Evolutionary conservation across 2,797 vertebrate genomes (phyloP).

Genomic region (Rhodeus uyekii): DNA sequence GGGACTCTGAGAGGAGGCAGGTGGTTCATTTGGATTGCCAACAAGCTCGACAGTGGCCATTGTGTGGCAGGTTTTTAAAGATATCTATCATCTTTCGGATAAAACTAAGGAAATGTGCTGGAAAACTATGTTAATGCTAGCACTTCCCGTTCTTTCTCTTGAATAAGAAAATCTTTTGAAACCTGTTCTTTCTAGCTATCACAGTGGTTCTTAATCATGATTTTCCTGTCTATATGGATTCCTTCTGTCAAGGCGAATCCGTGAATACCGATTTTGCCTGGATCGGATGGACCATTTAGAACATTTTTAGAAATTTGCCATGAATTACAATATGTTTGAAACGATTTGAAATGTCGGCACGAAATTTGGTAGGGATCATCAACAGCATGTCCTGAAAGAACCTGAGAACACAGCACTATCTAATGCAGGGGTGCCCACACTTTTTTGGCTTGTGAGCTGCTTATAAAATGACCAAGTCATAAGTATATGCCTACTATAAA

Average conservation of each 20-base stretch:
- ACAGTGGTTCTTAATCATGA: background rate
- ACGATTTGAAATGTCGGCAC: background rate
- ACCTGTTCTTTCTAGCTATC: background rate
- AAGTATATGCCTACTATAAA: too few relatives aligned
- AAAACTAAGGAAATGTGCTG: conserved; percentile 25
- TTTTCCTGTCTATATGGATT: background rate
- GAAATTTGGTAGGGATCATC: background rate
- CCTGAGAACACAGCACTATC: background rate
- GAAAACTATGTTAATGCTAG: background rate
- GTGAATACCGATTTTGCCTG: background rate
- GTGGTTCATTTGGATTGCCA: conserved; percentile 39
- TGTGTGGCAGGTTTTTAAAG: conserved; percentile 21
- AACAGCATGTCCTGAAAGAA: background rate
- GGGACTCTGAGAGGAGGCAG: conserved; percentile 42
- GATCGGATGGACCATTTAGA: background rate
- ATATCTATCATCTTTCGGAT: conserved; percentile 18
- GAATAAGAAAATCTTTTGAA: background rate
- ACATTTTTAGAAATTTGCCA: too few relatives aligned
- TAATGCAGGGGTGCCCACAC: too few relatives aligned
- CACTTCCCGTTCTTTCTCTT: background rate
- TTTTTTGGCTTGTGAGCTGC: too few relatives aligned
- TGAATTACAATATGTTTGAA: background rate
- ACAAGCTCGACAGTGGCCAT: conserved; percentile 31
- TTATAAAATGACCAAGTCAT: too few relatives aligned
- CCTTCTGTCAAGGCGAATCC: too few relatives aligned